Base-by-base conservation (phyloP, 2,888 invertebrate genomes). In the Mystacides longicornis region DNA sequence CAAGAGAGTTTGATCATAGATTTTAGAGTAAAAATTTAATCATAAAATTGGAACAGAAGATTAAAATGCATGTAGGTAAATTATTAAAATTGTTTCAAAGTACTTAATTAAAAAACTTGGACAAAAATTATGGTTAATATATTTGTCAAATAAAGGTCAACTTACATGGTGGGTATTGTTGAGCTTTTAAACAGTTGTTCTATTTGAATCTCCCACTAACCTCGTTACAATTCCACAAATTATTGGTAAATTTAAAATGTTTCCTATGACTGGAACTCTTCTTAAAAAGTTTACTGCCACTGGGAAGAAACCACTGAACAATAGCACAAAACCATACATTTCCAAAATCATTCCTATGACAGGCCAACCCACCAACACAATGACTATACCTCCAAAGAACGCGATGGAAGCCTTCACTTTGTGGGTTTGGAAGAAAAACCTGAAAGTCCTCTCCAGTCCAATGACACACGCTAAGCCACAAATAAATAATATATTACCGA, bases 401-500 rank as follows among this genome's bases (percentile, higher is more conserved):
- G 91, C 86, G 1, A 84, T 73, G 0, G 93, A 88, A 0, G 92
- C 97, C 79, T 89, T 93, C 51, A 91, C 75, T 81, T 98, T 99
- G 70, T 97, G 96, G 62, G 86, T 77, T 76, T 99, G 98, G 72
- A 99, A 99, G 78, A 99, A 99, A 73, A 99, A 99, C 67, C 92
- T 84, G 67, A 97, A 86, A 5, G 98, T 98, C 68, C 97, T 76
- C 71, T 94, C 91, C 22, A 97, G 80, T 1, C 99, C 99, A 67
- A 98, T 98, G 11, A 98, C 93, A 72, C 97, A 95, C 16, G 89
- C 92, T 52, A 99, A 79, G 1, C 99, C 99, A 63, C 87, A 82
- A 64, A 99, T 87, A 73, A 99, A 99, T 23, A 99, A 79, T 61
- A 99, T 92, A 82, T 99, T 99, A 69, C 99, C 99, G 70, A 99